Conservation (phyloP, 2,888 invertebrate genomes). For the Sinodicranocentrus sp. region DNA sequence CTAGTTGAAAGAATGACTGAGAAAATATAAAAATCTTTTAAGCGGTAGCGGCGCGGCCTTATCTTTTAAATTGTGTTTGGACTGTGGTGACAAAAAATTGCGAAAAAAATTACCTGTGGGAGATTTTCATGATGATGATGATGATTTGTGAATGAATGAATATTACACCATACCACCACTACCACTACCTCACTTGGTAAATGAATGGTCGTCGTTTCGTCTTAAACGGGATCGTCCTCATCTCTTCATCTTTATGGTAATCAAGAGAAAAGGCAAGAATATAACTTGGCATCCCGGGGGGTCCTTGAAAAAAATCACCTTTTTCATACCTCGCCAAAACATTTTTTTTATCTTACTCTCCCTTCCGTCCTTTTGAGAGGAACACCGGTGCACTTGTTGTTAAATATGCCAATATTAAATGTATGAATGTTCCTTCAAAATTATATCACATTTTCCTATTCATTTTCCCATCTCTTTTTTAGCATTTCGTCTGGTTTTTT, state of each 20-base stretch:
- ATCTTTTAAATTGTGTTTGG: neutral
- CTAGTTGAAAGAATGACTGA: no score
- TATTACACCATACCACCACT: no score
- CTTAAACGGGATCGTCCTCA: conserved; percentile 22
- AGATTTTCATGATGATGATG: conserved; percentile 5
- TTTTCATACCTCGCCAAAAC: no score
- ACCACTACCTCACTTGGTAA: neutral
- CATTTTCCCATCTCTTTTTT: no score
- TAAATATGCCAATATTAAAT: conserved; percentile 1
- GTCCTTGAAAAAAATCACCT: conserved; percentile 29
- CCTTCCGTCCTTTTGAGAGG: conserved; percentile 4
- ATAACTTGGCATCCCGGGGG: conserved; percentile 19
- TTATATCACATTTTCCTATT: no score
- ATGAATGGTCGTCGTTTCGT: conserved; percentile 11
- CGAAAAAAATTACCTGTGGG: conserved; percentile 29
- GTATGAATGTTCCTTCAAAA: no score
- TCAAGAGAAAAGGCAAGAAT: conserved; percentile 25
- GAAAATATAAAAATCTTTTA: no score
- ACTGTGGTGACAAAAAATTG: conserved; percentile 12
- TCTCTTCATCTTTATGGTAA: conserved; percentile 20
- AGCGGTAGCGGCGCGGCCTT: no score
- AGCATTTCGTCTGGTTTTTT: no score
- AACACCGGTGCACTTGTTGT: no score
- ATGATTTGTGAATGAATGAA: neutral
- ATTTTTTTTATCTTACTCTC: conserved; percentile 19